phyloP scores from a whole-genome alignment of 2,113 vertebrate genomes.

The Chlorocebus sabaeus region DNA sequence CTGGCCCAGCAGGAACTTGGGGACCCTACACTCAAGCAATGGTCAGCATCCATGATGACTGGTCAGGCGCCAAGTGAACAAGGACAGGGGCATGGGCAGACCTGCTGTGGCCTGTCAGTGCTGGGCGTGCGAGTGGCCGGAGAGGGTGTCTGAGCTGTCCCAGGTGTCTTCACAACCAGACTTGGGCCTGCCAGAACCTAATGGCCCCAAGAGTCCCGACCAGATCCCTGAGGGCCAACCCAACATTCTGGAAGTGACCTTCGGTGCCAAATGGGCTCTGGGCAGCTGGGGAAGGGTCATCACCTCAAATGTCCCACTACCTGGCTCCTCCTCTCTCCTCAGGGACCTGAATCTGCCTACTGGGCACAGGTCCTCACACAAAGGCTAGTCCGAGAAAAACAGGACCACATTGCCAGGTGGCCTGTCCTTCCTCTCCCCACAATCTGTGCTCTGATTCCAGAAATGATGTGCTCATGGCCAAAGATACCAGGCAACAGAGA shows the following conservation, averaged over 20 bases:
- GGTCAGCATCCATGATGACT: background rate
- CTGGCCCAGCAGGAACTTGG: background rate
- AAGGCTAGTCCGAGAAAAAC: background rate
- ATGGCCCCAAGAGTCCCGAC: background rate
- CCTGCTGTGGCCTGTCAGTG: background rate
- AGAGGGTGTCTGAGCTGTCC: background rate
- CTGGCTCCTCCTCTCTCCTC: background rate
- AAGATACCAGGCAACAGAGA: background rate
- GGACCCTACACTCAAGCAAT: background rate
- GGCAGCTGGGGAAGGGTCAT: background rate
- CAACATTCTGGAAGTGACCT: background rate
- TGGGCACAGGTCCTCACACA: background rate
- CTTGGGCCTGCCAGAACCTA: background rate
- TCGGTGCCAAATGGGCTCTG: background rate
- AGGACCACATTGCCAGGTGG: fast-evolving
- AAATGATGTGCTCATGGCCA: no score
- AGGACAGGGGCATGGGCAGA: background rate
- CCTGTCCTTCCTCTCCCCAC: background rate
- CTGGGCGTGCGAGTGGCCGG: background rate
- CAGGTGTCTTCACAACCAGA: background rate
- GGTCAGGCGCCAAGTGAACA: background rate
- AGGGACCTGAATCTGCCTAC: background rate
- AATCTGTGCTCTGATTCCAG: background rate
- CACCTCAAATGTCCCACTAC: background rate
- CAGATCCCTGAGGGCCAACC: background rate